Evolutionary conservation across 1,140 invertebrate genomes (phyloP).

Genomic region (Scaptomyza montana): DNA sequence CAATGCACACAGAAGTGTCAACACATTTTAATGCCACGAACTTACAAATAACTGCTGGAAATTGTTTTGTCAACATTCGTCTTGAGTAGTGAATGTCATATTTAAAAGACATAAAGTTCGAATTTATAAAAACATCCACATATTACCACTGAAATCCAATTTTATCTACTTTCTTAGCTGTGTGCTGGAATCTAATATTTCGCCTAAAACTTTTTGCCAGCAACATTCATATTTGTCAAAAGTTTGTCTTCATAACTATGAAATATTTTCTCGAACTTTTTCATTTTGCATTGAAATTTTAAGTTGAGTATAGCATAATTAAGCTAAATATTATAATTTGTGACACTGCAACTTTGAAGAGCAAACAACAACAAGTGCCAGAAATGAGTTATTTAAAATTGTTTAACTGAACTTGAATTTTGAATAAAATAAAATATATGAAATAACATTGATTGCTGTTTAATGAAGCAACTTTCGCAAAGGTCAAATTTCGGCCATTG

Average conservation of each 20-base stretch:
- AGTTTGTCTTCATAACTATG: neutral
- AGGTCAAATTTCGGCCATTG: constrained; percentile 8
- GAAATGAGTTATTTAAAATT: neutral
- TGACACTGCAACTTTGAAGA: neutral
- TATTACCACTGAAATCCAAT: neutral
- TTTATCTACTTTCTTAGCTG: neutral
- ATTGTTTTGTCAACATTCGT: neutral
- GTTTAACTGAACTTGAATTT: too few relatives aligned
- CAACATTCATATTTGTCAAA: neutral
- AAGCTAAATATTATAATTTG: neutral
- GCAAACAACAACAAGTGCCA: too few relatives aligned
- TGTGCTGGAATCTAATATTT: neutral
- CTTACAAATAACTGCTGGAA: neutral
- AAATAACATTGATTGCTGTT: constrained; percentile 19
- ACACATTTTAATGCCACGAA: neutral
- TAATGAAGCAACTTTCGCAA: constrained; percentile 32
- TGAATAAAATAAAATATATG: too few relatives aligned
- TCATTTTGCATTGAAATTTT: constrained; percentile 19
- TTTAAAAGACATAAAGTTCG: neutral
- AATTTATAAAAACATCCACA: neutral
- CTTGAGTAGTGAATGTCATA: neutral
- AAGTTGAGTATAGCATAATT: constrained; percentile 3
- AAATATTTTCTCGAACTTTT: constrained; percentile 9
- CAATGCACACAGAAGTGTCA: constrained; percentile 9
- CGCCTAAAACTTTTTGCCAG: neutral